Evolutionary conservation across 2,797 vertebrate species (phyloP), one percentile per base, ranked within the genome.

Genomic region (Perdix hodgsoniae): DNA sequence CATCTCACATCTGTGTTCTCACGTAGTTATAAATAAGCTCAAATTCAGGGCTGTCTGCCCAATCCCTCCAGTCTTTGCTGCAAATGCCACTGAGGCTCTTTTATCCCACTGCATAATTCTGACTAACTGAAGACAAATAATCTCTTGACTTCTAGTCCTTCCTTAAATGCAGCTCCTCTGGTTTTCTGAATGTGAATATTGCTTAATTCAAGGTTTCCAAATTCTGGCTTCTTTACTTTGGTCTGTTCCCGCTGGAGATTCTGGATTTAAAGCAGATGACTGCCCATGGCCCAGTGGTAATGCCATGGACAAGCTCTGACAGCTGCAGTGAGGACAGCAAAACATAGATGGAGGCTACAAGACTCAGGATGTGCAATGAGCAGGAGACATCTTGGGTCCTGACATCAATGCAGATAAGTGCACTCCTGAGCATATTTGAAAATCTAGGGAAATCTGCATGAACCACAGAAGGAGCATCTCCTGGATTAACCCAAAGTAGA

Each of bases 101-200:
- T 44, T 23, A 24, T 56, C 31, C 60, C 60, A 21, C 3, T 2
- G 5, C 52, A 8, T 12, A 78, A 44, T 14, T 29, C 26, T 44
- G 54, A 22, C 72, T 60, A 18, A 50, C 13, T 40, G 33, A 59
- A 74, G 57, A 26, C 15, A 59, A 74, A 76, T 40, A 29, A 37
- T 29, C 11, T n/a, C 50, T 26, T 0, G 0, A 2, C 11, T 63
- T 66, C 24, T 60, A 31, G 27, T 5, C 49, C 29, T 72, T 42
- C 50, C 66, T 56, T 42, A 52, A 57, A 31, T n/a, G 66, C n/a
- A 73, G 29, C 37, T 40, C 19, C 26, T 75, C 70, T 39, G 37
- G 0, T 50, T 70, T 80, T 52, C 37, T 57, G 35, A 18, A 35
- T 33, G 2, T 12, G 37, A 77, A 29, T 12, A 10, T 29, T 56